These are phyloP conservation scores for Sardinella longiceps DNA, from an alignment of 2,797 vertebrate genomes.

Conservation along the genomic window DNA sequence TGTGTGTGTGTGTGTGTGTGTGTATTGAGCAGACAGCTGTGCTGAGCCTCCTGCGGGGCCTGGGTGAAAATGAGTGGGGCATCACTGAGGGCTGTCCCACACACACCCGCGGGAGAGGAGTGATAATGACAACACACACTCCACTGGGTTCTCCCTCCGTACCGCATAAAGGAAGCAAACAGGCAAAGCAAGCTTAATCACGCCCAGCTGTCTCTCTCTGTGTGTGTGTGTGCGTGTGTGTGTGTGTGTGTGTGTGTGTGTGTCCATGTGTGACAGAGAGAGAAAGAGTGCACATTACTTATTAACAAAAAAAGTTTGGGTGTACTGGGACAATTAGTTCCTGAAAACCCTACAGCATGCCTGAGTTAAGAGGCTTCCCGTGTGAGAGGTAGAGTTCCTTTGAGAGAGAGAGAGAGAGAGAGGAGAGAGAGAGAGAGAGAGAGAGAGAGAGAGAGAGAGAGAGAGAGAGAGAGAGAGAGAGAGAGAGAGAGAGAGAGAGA, in stretches of 20 bases:
- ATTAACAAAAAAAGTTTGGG: not conserved
- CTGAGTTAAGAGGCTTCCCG: not conserved
- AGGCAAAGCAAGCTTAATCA: not conserved
- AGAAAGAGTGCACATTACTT: not conserved
- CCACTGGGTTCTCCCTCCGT: not conserved
- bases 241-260: not conserved
- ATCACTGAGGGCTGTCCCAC: not conserved
- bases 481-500: too few relatives aligned
- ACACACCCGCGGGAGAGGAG: not conserved
- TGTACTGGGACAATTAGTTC: not conserved
- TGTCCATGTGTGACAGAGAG: not conserved
- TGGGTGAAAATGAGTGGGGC: not conserved
- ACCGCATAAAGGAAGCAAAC: not conserved
- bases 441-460: too few relatives aligned
- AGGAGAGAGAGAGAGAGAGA: too few relatives aligned
- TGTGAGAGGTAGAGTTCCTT: not conserved
- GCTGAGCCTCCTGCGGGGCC: not conserved
- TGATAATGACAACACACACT: conserved; percentile 7
- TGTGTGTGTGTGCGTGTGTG: not conserved
- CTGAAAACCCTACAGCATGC: not conserved
- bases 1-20: not conserved
- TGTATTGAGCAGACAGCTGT: not conserved
- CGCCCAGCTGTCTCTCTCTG: not conserved
- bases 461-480: too few relatives aligned
- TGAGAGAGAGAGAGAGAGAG: too few relatives aligned